These are phyloP conservation scores for Pachycephala philippinensis DNA, from an alignment of 2,113 vertebrate species.

Conservation along the genomic window DNA sequence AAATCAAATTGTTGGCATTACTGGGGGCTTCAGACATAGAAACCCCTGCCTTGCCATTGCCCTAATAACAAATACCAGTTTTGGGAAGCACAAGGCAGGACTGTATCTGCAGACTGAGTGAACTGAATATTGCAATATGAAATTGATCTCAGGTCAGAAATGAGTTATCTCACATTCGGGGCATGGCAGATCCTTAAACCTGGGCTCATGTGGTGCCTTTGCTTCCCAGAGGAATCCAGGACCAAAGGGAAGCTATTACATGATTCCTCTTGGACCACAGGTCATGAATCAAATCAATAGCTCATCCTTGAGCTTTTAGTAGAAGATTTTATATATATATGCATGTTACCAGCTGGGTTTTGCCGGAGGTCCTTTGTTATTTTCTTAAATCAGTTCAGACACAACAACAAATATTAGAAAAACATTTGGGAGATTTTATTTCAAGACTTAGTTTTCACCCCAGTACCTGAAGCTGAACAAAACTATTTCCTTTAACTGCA, in stretches of 20 bases:
- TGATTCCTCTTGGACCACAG: not conserved
- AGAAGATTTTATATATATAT: not conserved
- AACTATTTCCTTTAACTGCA: not conserved
- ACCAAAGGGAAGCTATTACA: not conserved
- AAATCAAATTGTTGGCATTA: not conserved
- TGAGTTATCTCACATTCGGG: not conserved
- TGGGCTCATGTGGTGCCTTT: not conserved
- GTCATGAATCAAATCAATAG: not conserved
- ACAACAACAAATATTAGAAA: not conserved
- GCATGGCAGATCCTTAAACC: not conserved
- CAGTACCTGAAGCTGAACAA: not conserved
- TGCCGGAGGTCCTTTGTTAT: not conserved
- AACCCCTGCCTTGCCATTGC: not conserved
- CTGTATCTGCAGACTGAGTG: not conserved
- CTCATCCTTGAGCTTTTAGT: not conserved
- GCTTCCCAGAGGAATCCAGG: not conserved
- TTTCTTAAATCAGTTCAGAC: not conserved
- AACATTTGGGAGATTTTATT: not conserved
- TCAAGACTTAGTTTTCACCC: not conserved
- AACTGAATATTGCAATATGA: not conserved
- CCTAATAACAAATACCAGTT: not conserved
- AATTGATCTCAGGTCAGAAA: not conserved
- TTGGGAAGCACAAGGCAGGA: not conserved
- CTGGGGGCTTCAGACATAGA: not conserved
- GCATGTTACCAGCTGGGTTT: not conserved